Evolutionary conservation across 2,888 invertebrate genomes (phyloP).

Genomic region (Dione vanillae): DNA sequence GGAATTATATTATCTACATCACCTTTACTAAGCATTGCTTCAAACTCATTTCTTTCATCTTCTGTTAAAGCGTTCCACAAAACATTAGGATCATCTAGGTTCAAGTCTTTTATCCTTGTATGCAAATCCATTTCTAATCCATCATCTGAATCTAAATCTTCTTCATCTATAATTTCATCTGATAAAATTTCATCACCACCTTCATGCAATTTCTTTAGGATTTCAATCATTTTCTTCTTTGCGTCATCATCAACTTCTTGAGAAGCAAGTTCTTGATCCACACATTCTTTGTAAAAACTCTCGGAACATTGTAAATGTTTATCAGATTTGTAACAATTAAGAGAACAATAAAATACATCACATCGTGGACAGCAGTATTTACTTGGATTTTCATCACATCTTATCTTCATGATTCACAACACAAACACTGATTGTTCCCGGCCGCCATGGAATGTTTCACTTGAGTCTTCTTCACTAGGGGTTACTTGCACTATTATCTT

Average conservation of each 20-base stretch:
- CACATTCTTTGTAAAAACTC: slow-evolving; percentile 92
- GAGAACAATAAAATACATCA: slow-evolving; percentile 91
- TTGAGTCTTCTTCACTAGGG: no score
- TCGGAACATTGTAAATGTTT: slow-evolving; percentile 93
- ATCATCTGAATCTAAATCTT: slow-evolving; percentile 82
- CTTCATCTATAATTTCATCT: slow-evolving; percentile 52
- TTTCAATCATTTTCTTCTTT: slow-evolving; percentile 86
- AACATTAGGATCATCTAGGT: slow-evolving; percentile 90
- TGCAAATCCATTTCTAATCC: slow-evolving; percentile 83
- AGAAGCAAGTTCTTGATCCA: slow-evolving; percentile 88
- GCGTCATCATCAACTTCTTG: slow-evolving; percentile 77
- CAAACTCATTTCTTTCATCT: slow-evolving; percentile 91
- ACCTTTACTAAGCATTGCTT: slow-evolving; percentile 86
- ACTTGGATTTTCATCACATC: slow-evolving; percentile 84
- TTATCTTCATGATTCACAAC: no score
- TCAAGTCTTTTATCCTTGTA: slow-evolving; percentile 87
- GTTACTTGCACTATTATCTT: no score
- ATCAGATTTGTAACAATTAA: slow-evolving; percentile 91
- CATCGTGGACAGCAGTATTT: slow-evolving; percentile 96
- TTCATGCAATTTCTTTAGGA: slow-evolving; percentile 81
- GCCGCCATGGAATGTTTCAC: no score
- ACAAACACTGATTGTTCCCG: no score
- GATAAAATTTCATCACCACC: slow-evolving; percentile 48
- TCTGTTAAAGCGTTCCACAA: slow-evolving; percentile 91
- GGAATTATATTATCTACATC: slow-evolving; percentile 89